A percentile compares a stretch with the other conserved stretches of the same genome.
phyloP scores from a whole-genome alignment of 2,113 vertebrate genomes.

The Pseudopodoces humilis region DNA sequence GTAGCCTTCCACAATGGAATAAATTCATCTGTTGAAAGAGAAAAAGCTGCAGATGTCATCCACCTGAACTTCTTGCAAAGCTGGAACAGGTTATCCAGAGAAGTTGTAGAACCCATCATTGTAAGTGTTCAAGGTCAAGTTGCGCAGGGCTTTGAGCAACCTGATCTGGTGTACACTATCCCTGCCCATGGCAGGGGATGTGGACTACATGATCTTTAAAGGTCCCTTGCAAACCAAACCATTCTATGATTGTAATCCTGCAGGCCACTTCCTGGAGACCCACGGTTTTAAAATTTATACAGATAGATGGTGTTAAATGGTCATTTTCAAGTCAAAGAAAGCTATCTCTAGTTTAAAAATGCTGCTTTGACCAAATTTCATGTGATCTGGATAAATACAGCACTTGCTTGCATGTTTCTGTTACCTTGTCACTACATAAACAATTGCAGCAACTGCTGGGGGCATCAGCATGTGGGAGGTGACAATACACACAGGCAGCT shows the following conservation, averaged over 20 bases:
- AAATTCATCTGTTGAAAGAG: background rate
- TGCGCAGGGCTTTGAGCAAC: background rate
- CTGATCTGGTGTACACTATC: background rate
- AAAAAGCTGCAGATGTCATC: background rate
- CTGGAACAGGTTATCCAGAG: background rate
- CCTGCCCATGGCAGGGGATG: background rate
- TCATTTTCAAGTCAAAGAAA: background rate
- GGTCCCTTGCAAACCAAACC: background rate
- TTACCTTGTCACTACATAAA: background rate
- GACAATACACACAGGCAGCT: background rate
- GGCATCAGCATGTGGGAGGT: background rate
- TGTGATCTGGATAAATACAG: background rate
- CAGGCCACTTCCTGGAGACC: background rate
- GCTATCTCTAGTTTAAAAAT: background rate
- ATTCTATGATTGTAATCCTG: background rate
- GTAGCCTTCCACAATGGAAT: background rate
- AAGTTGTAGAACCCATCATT: background rate
- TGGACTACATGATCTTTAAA: background rate
- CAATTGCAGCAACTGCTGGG: background rate
- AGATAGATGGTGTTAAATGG: background rate
- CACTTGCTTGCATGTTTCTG: background rate
- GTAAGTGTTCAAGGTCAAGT: background rate
- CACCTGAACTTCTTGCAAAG: background rate
- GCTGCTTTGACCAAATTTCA: background rate
- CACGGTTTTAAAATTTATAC: background rate